Base-by-base conservation (phyloP, 2,888 invertebrate genomes). In the Diarsia brunnea region DNA sequence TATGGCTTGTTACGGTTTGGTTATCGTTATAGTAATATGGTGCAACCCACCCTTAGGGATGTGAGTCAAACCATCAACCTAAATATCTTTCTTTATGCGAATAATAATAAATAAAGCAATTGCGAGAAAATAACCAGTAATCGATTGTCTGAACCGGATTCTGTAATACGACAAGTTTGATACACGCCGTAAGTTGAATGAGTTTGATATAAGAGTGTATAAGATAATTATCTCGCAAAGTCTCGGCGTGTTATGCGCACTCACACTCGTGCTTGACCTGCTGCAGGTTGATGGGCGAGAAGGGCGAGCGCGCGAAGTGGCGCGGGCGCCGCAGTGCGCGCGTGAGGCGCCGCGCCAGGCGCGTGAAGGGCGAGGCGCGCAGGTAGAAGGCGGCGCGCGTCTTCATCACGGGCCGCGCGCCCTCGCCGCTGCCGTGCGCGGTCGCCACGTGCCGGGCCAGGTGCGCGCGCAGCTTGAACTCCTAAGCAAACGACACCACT, bases 331-430 rank as follows among this genome's bases (percentile, higher is more conserved):
- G 98, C 90, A 98, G 97, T 89, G 98, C 98, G 87, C 98, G 97
- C 94, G 99, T 98, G 84, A 99, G 97, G 84, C 98, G 97, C 81
- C 99, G 97, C 73, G 99, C 99, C 84, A 99, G 98, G 89, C 99
- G 97, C 79, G 99, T 99, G 93, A 99, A 97, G 78, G 98, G 98
- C 90, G 99, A 99, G 73, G 98, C 99, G 94, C 98, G 98, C 92
- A 99, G 97, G 97, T 99, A 99, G 97, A 99, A 99, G 79, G 99
- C 99, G 87, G 99, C 99, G 91, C 99, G 97, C 72, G 99, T 99
- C 97, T 99, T 99, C 99, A 99, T 99, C 65, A 99, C 99, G 71
- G 99, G 99, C 75, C 99, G 97, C 78, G 99, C 95, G 92, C 96
- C 96, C 91, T 94, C 96, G 91, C 90, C 98, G 96, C 89, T 96